Base-by-base conservation (phyloP, 2,888 invertebrate genomes). In the Odontocerum albicorne region DNA sequence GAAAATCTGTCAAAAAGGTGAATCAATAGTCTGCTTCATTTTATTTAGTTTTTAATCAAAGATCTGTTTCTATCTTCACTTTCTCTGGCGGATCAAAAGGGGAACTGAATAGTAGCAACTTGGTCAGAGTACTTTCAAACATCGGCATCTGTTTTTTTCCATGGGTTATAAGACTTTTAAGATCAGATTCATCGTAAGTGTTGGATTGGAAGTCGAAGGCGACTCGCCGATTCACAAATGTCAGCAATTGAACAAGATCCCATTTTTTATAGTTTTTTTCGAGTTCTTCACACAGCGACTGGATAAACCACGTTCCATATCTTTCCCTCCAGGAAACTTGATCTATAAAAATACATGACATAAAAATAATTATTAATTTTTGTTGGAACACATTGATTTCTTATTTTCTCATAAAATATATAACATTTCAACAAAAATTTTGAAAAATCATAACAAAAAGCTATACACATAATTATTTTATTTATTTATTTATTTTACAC, bases 271-370 rank as follows among this genome's bases (percentile, higher is more conserved):
- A 85, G 66, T 85, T 81, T 51, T 79, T 77, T 54, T 80, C 77
- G 16, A 92, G 68, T 63, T 89, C 87, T 17, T 81, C 73, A 63
- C 87, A 88, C 15, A 93, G 72, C 0, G 91, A 83, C 71, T 92
- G 92, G 68, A 93, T 85, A 67, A 91, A 93, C 92, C 92, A 93
- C 0, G 92, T 90, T 8, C 92, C 92, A 62, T 86, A 84, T 16
- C 88, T 87, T 66, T 91, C 92, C 38, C 92, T 80, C 92, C 92
- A 92, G 1, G 91, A 90, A 70, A 83, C 91, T 68, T 81, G 89
- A 58, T 91, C 84, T 83, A 66, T 38, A 70, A 51, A 20, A 40
- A 10, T 62, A 65, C 66, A 67, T n/a, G n/a, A n/a, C n/a, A n/a
- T n/a, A n/a, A n/a, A n/a, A n/a, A n/a, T n/a, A n/a, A n/a, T n/a